Evolutionary conservation across 1,140 invertebrate species (phyloP), one percentile per base, ranked within the genome.

Genomic region (Planococcus citri): DNA sequence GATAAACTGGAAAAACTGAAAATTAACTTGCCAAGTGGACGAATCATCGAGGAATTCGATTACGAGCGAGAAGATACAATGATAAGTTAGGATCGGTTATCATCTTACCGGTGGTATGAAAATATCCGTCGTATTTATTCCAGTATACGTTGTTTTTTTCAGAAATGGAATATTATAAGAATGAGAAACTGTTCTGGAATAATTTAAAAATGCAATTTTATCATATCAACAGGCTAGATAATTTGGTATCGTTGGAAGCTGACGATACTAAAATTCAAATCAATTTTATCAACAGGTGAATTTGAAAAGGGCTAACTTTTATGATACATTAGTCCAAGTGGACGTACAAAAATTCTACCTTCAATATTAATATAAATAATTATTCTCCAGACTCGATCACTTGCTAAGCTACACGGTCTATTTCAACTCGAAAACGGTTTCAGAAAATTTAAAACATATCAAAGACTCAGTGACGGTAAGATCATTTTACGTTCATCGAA

Each of bases 141-240:
- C n/a, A n/a, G 12, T 33, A 6, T 33, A 33, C 29, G 29, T 17
- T 51, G 4, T 51, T 51, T n/a, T n/a, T 51, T 17, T 4, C 60
- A 64, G 60, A 25, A 64, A 4, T 64, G 12, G 60, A 22, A 27
- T 64, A 64, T 20, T 24, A 24, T 2, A 64, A 64, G 24, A 17
- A 64, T 25, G 20, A 24, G 20, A 64, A 64, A 25, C 60, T 21
- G 4, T 64, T 22, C 17, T 64, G 60, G 60, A 64, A 64, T 64
- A 27, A 27, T 25, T 27, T 64, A 27, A 64, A 64, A 64, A 64
- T 64, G 21, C 10, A 64, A 25, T 64, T 64, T 25, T 64, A 64
- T 20, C 10, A 25, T 12, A 22, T 64, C 21, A 12, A 27, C 21
- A 64, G 60, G 24, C 22, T 64, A 21, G 60, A 64, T 64, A 64